A percentile compares a stretch with the other conserved stretches of the same genome.
These are phyloP conservation scores for Andrena fulva DNA, from an alignment of 2,888 invertebrate genomes.

Conservation along the genomic window DNA sequence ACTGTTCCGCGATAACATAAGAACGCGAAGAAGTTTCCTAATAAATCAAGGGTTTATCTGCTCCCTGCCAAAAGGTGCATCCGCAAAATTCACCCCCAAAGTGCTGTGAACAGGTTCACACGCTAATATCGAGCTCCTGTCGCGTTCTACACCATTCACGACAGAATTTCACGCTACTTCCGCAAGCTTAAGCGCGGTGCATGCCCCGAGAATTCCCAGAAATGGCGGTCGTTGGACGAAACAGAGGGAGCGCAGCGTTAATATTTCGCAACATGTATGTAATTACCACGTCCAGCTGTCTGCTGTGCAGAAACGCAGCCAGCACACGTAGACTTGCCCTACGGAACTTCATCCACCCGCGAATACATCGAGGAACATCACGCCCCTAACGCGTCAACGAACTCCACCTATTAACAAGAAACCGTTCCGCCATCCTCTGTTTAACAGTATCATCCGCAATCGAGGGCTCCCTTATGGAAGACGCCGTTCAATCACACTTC, in stretches of 20 bases:
- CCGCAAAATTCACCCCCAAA: no score
- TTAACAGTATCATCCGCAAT: not conserved
- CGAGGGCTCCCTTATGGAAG: not conserved
- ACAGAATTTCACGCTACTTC: conserved; percentile 3
- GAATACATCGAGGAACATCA: not conserved
- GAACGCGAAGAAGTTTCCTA: no score
- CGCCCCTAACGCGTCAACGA: not conserved
- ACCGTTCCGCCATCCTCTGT: not conserved
- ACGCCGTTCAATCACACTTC: conserved; percentile 57
- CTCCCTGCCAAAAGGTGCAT: no score
- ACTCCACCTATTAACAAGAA: not conserved
- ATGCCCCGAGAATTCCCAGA: conserved; percentile 14
- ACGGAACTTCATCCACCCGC: not conserved
- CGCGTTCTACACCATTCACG: not conserved
- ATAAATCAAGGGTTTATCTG: no score
- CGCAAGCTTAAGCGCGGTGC: conserved; percentile 4
- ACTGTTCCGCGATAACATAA: not conserved
- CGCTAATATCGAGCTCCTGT: not conserved
- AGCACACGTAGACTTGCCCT: not conserved
- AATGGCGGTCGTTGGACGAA: not conserved
- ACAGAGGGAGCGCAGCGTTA: conserved; percentile 15
- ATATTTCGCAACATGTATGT: conserved; percentile 20
- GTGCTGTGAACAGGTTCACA: not conserved
- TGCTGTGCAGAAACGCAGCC: not conserved
- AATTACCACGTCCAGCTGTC: conserved; percentile 13